Percentiles rank a stretch among this genome's conserved stretches.
These are phyloP conservation scores for Lycia hirtaria DNA, from an alignment of 2,888 invertebrate species.

Conservation along the genomic window DNA sequence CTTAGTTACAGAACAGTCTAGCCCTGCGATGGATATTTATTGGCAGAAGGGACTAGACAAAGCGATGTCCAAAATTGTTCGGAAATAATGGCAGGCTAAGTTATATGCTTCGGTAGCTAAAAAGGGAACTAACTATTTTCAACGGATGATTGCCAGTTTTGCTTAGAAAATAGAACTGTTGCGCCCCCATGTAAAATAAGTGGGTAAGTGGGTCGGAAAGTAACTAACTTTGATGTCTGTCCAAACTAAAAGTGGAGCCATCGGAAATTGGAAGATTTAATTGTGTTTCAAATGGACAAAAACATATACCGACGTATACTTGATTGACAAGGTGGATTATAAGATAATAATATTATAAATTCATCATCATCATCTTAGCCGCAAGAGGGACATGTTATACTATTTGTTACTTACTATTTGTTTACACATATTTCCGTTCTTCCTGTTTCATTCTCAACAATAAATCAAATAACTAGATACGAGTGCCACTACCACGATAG, in stretches of 20 bases:
- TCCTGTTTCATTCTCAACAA: too few relatives aligned
- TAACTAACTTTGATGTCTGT: constrained; percentile 7
- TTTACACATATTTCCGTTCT: too few relatives aligned
- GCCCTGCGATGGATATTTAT: constrained; percentile 20
- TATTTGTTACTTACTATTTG: too few relatives aligned
- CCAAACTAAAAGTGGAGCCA: neutral
- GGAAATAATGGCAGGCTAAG: neutral
- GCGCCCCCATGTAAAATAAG: neutral
- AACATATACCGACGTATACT: too few relatives aligned
- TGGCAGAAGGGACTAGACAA: constrained; percentile 17
- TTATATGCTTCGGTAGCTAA: neutral
- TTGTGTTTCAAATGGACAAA: neutral
- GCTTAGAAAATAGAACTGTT: neutral
- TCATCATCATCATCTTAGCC: neutral
- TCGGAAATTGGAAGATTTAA: constrained; percentile 1
- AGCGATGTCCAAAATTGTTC: constrained; percentile 17
- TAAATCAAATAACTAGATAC: too few relatives aligned
- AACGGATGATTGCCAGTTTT: neutral
- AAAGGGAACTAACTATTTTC: neutral
- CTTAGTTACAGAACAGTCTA: neutral
- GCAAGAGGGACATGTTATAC: too few relatives aligned
- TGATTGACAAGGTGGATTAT: too few relatives aligned
- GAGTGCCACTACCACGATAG: too few relatives aligned
- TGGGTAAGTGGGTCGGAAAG: neutral
- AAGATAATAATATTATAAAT: neutral